phyloP scores from a whole-genome alignment of 35 echinoderm and acorn worm genomes.

The Ophioderma brevispina region DNA sequence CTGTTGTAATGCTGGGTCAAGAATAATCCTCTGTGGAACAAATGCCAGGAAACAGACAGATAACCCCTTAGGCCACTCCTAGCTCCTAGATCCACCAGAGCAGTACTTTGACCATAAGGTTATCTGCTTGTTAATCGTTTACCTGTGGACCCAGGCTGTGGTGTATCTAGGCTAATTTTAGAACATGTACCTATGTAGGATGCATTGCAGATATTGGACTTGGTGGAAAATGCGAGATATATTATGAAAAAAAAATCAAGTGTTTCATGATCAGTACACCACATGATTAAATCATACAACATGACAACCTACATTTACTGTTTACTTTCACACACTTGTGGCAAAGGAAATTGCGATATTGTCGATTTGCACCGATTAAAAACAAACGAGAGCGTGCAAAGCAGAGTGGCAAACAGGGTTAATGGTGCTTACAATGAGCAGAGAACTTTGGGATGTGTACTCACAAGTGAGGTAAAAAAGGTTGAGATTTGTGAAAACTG shows the following conservation, averaged over 20 bases:
- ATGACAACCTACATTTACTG: too few relatives aligned
- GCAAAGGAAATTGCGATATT: background rate
- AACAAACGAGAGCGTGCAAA: background rate
- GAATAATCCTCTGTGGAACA: background rate
- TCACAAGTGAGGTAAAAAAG: background rate
- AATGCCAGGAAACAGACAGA: background rate
- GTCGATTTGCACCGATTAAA: background rate
- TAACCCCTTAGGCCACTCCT: background rate
- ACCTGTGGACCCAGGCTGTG: too few relatives aligned
- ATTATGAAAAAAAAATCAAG: too few relatives aligned
- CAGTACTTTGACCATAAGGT: background rate
- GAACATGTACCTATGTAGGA: too few relatives aligned
- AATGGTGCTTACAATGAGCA: background rate
- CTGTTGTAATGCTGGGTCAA: background rate
- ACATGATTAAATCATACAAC: too few relatives aligned
- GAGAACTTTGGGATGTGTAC: background rate
- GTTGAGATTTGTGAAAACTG: background rate
- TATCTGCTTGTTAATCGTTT: too few relatives aligned
- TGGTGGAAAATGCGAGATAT: too few relatives aligned
- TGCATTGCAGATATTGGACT: too few relatives aligned
- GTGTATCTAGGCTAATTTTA: too few relatives aligned
- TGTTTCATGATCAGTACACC: too few relatives aligned
- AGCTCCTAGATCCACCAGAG: background rate
- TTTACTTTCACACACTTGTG: background rate
- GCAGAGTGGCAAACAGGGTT: background rate